Percentiles rank a stretch among this genome's conserved stretches.
Evolutionary conservation across 2,888 invertebrate species (phyloP).

Genomic region (Diplazon laetatorius): DNA sequence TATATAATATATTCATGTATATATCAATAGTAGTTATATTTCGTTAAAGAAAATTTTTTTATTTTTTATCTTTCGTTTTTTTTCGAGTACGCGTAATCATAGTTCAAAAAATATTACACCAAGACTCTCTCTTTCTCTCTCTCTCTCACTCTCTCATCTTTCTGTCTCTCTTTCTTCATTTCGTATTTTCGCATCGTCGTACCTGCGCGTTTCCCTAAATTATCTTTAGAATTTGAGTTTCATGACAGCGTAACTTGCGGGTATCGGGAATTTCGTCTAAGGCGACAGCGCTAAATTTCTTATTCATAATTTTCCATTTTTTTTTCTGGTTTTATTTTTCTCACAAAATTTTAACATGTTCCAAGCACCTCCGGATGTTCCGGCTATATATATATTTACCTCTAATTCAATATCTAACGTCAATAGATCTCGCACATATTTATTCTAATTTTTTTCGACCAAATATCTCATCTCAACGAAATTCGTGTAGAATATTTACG

Average conservation of each 20-base stretch:
- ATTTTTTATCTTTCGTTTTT: slow-evolving; percentile 17
- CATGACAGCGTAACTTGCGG: slow-evolving; percentile 60
- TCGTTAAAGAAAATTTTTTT: slow-evolving; percentile 48
- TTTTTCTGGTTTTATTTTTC: background rate
- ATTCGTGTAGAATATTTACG: background rate
- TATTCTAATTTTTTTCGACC: slow-evolving; percentile 3
- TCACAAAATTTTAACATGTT: background rate
- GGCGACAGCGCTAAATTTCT: slow-evolving; percentile 8
- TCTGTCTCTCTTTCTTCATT: slow-evolving; percentile 14
- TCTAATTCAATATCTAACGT: slow-evolving; percentile 9
- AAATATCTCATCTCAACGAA: background rate
- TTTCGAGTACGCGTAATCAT: slow-evolving; percentile 56
- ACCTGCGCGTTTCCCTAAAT: slow-evolving; percentile 52
- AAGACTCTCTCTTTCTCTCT: slow-evolving; percentile 37
- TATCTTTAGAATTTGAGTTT: slow-evolving; percentile 64
- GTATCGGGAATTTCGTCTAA: slow-evolving; percentile 7
- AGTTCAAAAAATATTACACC: slow-evolving; percentile 64
- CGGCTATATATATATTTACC: slow-evolving; percentile 14
- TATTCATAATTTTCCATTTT: background rate
- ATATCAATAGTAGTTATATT: slow-evolving; percentile 52
- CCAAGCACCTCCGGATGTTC: slow-evolving; percentile 23
- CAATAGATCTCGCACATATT: slow-evolving; percentile 1
- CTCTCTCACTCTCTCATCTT: slow-evolving; percentile 19
- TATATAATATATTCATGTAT: slow-evolving; percentile 34
- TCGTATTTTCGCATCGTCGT: slow-evolving; percentile 30